These are phyloP conservation scores for Drosophila punjabiensis DNA, from an alignment of 1,140 invertebrate genomes.

Conservation along the genomic window DNA sequence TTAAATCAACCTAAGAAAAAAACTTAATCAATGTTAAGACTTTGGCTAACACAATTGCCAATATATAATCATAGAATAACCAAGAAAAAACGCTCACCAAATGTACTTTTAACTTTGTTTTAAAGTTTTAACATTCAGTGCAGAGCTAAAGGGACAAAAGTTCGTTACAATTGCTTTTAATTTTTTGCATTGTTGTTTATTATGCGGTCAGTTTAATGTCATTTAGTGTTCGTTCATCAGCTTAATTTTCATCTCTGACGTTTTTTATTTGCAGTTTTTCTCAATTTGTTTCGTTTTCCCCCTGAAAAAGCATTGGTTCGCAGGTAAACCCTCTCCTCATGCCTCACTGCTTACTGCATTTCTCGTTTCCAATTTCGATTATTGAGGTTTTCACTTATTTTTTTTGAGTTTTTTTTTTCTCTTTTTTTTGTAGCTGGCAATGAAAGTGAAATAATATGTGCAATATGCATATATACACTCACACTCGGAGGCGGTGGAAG, in stretches of 20 bases:
- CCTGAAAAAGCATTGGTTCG: background rate
- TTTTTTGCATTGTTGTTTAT: constrained; percentile 50
- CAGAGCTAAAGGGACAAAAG: background rate
- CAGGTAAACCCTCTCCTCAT: background rate
- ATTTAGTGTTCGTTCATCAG: constrained; percentile 50
- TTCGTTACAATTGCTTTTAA: constrained; percentile 65
- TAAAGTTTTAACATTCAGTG: background rate
- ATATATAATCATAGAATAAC: background rate
- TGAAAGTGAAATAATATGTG: constrained; percentile 64
- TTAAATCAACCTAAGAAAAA: background rate
- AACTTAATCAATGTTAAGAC: background rate
- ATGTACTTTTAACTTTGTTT: background rate
- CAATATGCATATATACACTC: constrained; percentile 26
- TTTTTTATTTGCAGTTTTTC: constrained; percentile 7
- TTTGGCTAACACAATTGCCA: background rate
- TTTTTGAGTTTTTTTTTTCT: constrained; percentile 7
- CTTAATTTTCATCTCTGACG: constrained; percentile 43
- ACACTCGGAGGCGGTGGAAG: background rate
- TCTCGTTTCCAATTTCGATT: constrained; percentile 46
- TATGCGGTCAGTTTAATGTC: constrained; percentile 48
- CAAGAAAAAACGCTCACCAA: background rate
- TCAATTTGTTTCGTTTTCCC: constrained; percentile 10
- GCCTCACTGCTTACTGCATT: constrained; percentile 3
- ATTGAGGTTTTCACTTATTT: constrained; percentile 50
- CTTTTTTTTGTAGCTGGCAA: constrained; percentile 38